Conservation (phyloP, 2,797 vertebrate species). For the Sebastes cheni region DNA sequence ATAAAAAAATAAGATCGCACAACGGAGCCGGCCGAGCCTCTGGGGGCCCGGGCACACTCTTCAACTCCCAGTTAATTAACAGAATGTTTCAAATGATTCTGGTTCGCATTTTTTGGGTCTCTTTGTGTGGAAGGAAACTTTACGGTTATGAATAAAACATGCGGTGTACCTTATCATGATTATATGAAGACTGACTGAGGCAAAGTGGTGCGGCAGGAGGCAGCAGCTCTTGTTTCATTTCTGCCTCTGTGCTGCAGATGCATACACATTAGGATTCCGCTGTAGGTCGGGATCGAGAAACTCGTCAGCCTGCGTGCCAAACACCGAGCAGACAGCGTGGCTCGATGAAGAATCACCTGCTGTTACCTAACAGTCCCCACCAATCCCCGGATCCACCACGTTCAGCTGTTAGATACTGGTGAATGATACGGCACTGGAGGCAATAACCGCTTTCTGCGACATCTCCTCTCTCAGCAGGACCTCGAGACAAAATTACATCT, state of each 20-base stretch:
- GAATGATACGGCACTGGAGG: constrained; percentile 47
- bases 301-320: constrained; percentile 5
- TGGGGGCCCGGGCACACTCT: constrained; percentile 18
- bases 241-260: constrained; percentile 14
- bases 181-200: constrained; percentile 11
- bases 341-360: constrained; percentile 49
- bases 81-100: constrained; percentile 40
- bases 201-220: constrained; percentile 5
- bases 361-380: constrained; percentile 21
- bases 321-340: constrained; percentile 24
- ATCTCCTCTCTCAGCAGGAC: constrained; percentile 38
- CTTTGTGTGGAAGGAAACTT: constrained; percentile 22
- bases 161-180: constrained; percentile 12
- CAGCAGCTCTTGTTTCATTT: constrained; percentile 17
- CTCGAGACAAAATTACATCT: constrained; percentile 59
- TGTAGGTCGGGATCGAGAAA: constrained; percentile 26
- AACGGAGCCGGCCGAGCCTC: constrained; percentile 27
- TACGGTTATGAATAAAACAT: constrained; percentile 59
- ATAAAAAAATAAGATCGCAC: constrained; percentile 24
- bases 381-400: constrained; percentile 19
- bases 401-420: constrained; percentile 23
- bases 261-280: constrained; percentile 36
- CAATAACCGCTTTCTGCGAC: constrained; percentile 44
- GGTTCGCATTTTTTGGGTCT: constrained; percentile 8
- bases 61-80: constrained; percentile 62